Percentiles rank a stretch among this genome's conserved stretches.
Evolutionary conservation across 2,797 vertebrate genomes (phyloP).

Genomic region (Notolepis coatsorum): DNA sequence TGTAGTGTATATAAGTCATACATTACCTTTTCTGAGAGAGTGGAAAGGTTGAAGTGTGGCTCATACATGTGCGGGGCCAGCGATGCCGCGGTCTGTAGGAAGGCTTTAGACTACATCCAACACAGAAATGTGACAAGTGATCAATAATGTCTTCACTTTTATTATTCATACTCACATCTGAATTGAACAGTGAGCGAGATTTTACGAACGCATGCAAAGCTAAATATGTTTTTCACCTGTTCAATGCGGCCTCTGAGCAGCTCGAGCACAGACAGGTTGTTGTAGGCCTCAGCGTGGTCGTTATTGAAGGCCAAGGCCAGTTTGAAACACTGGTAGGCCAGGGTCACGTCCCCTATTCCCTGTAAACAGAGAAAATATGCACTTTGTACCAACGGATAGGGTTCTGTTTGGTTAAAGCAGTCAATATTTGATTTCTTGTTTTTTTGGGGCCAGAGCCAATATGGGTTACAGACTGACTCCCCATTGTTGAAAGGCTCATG

Average conservation of each 20-base stretch:
- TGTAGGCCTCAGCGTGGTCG: conserved; percentile 93
- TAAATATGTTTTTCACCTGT: conserved; percentile 82
- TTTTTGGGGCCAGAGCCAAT: neutral
- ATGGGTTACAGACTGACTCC: too few relatives aligned
- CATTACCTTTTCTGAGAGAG: conserved; percentile 93
- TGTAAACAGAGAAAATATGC: conserved; percentile 61
- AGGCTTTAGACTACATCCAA: conserved; percentile 88
- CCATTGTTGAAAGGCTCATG: too few relatives aligned
- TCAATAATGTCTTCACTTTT: neutral
- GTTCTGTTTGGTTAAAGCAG: neutral
- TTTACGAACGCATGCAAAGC: neutral
- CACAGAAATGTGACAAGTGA: conserved; percentile 15
- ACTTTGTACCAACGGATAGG: neutral
- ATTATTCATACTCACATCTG: neutral
- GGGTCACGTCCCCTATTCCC: conserved; percentile 91
- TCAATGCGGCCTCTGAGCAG: conserved; percentile 90
- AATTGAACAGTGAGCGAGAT: neutral
- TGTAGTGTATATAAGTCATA: too few relatives aligned
- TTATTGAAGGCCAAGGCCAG: conserved; percentile 93
- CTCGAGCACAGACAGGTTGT: conserved; percentile 96
- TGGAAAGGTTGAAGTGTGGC: conserved; percentile 93
- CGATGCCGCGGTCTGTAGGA: conserved; percentile 92
- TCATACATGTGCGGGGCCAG: conserved; percentile 96
- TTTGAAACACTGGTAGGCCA: conserved; percentile 96
- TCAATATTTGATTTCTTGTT: neutral